Evolutionary conservation across 2,113 vertebrate species (phyloP).

Genomic region (Datnioides undecimradiatus): DNA sequence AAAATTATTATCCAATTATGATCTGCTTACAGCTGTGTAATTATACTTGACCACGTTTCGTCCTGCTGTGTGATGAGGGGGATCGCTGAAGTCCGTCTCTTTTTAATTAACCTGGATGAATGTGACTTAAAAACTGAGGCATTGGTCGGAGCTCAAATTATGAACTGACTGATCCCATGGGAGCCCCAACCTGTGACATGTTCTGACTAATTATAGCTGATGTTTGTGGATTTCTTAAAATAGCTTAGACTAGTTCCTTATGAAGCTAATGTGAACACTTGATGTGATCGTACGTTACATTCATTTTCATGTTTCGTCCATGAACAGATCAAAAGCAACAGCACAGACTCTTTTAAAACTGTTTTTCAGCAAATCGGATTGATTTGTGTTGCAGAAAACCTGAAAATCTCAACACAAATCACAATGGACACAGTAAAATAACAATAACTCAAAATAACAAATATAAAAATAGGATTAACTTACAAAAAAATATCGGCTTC

Average conservation of each 20-base stretch:
- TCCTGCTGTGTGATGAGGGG: slow-evolving; percentile 60
- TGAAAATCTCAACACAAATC: background rate
- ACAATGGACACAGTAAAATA: background rate
- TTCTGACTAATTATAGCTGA: slow-evolving; percentile 52
- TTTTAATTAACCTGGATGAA: slow-evolving; percentile 78
- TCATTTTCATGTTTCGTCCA: background rate
- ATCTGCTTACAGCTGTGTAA: slow-evolving; percentile 77
- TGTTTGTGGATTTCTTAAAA: slow-evolving; percentile 42
- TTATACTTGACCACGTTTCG: slow-evolving; percentile 75
- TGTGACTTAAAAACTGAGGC: slow-evolving; percentile 50
- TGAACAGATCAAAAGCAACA: background rate
- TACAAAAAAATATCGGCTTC: background rate
- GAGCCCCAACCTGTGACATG: slow-evolving; percentile 57
- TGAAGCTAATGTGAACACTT: background rate
- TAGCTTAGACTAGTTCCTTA: background rate
- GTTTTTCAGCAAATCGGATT: background rate
- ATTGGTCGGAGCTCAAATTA: slow-evolving; percentile 34
- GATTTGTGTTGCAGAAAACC: background rate
- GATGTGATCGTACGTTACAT: slow-evolving; percentile 4
- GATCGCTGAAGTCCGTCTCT: slow-evolving; percentile 48
- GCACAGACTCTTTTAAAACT: background rate
- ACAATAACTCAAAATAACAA: background rate
- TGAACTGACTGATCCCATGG: slow-evolving; percentile 18
- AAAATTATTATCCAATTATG: slow-evolving; percentile 76
- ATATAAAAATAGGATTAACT: background rate